These are phyloP conservation scores for Pelochelys cantorii DNA, from an alignment of 2,797 vertebrate species.

Conservation along the genomic window DNA sequence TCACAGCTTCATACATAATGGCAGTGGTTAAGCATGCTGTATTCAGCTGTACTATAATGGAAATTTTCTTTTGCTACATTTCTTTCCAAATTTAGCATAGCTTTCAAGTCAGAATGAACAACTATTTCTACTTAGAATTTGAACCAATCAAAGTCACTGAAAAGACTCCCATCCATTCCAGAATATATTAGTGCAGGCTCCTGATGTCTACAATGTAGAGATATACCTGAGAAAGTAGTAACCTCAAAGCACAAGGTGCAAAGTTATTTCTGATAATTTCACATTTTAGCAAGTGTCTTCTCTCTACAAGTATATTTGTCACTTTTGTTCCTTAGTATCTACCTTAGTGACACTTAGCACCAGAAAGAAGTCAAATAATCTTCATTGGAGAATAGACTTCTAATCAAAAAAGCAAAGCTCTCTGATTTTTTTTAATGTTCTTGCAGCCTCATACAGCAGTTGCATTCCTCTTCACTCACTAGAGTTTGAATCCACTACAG, in stretches of 20 bases:
- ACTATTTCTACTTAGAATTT: not conserved
- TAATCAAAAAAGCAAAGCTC: not conserved
- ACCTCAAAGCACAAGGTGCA: not conserved
- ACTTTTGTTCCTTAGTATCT: not conserved
- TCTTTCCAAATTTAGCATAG: not conserved
- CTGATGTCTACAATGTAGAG: not conserved
- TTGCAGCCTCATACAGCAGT: not conserved
- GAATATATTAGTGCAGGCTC: not conserved
- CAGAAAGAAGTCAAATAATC: not conserved
- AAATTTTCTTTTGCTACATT: not conserved
- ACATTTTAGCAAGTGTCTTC: not conserved
- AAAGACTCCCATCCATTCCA: not conserved
- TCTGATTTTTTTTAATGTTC: not conserved
- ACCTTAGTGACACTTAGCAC: not conserved
- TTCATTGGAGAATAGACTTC: not conserved
- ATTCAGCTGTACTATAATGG: not conserved
- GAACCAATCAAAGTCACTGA: not conserved
- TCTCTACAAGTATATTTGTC: not conserved
- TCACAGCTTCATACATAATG: not conserved
- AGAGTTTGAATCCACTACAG: conserved; percentile 14
- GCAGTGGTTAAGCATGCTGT: not conserved
- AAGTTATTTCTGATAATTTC: not conserved
- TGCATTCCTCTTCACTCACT: not conserved
- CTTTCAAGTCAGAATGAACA: not conserved
- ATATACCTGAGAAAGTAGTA: not conserved